These are phyloP conservation scores for Podarcis lilfordi DNA, from an alignment of 2,797 vertebrate genomes.

Conservation along the genomic window DNA sequence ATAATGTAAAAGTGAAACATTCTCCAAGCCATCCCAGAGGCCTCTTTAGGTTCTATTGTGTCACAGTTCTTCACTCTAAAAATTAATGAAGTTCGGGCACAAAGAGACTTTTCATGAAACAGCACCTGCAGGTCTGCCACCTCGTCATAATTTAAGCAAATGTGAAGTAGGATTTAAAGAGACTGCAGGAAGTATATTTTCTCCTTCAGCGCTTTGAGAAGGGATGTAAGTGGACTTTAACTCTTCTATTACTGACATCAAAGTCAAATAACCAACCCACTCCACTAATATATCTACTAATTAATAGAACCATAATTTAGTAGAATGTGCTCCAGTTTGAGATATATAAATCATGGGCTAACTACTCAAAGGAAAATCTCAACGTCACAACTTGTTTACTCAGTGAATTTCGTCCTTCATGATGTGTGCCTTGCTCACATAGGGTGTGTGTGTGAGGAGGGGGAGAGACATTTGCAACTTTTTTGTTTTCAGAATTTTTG, in stretches of 20 bases:
- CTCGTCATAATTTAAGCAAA: slow-evolving; percentile 25
- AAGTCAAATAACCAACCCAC: not conserved
- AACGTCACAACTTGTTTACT: slow-evolving; percentile 25
- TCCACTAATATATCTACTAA: not conserved
- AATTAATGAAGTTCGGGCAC: slow-evolving; percentile 38
- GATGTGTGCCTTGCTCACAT: not conserved
- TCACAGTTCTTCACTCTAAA: slow-evolving; percentile 30
- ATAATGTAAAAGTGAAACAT: slow-evolving; percentile 6
- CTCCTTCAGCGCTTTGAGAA: not conserved
- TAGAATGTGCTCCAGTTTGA: not conserved
- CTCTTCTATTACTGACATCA: slow-evolving; percentile 23
- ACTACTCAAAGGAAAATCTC: slow-evolving; percentile 5
- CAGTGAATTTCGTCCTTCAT: not conserved
- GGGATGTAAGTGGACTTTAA: slow-evolving; percentile 16
- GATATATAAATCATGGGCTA: not conserved
- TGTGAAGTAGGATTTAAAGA: slow-evolving; percentile 6
- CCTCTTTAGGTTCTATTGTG: not conserved
- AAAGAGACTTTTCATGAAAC: slow-evolving; percentile 21
- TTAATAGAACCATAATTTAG: not conserved
- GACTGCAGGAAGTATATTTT: not conserved
- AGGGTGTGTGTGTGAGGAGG: too few relatives aligned
- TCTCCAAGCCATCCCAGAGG: slow-evolving; percentile 18
- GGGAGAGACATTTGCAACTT: not conserved
- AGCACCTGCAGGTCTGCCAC: slow-evolving; percentile 21
- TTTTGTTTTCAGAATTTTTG: not conserved